Base-by-base conservation (phyloP, 2,888 invertebrate genomes). In the Anoncus sp. region DNA sequence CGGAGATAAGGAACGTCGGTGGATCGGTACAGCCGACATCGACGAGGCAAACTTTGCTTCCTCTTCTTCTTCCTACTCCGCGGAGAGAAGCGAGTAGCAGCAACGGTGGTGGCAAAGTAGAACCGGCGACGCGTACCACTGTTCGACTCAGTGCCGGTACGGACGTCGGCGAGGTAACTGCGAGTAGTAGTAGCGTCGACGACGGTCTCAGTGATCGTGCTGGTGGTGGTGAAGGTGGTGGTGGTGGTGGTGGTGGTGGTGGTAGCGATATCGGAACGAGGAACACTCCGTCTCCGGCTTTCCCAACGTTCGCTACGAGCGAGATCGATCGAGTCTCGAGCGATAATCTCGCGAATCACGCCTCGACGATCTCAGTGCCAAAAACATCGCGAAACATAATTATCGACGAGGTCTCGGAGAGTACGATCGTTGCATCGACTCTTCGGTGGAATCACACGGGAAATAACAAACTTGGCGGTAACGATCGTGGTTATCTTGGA, bases 81-180 rank as follows among this genome's bases (percentile, higher is more conserved):
- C 63, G 45, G 72, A 71, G 75, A 63, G 72, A 38, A 22, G 49
- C 75, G 62, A 63, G 43, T 63, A 45, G 62, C 62, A 51, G 62
- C 75, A 59, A 38, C 73, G 35, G 69, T 73, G 63, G 63, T 35
- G 35, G 63, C 49, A 38, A 31, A 87, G 88, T 86, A 82, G 84
- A 83, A 82, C 84, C 86, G 82, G 85, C 82, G 82, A 85, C 82
- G 85, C 87, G 85, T 83, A 83, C 86, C 85, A 85, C 85, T 83
- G 84, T 85, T 84, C 85, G 84, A 88, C 86, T 88, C 90, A 91
- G 90, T 90, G 86, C 88, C 87, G 90, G 87, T 85, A 85, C 89
- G 88, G 86, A 88, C 88, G 88, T 89, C 88, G 90, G 87, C 84
- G 84, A 84, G 87, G 85, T 81, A 86, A 84, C 86, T 82, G 78